A percentile compares a stretch with the other conserved stretches of the same genome.
These are phyloP conservation scores for Choreutis nemorana DNA, from an alignment of 2,888 invertebrate genomes.

Conservation along the genomic window DNA sequence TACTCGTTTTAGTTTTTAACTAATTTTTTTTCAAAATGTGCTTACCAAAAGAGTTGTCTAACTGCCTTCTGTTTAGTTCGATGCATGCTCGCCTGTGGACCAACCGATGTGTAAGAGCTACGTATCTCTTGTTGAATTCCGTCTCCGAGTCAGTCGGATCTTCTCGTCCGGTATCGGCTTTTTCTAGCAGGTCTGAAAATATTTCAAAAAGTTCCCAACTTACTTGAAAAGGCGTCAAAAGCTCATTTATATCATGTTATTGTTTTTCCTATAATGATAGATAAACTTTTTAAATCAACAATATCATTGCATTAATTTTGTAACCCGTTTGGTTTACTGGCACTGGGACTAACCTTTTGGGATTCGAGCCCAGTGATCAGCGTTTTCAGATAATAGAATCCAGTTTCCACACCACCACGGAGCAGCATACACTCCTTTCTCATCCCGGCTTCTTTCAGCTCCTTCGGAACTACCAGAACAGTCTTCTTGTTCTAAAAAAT, in stretches of 20 bases:
- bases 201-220: background rate
- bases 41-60: slow-evolving; percentile 86
- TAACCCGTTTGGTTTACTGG: too few relatives aligned
- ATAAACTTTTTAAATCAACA: background rate
- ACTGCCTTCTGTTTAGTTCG: slow-evolving; percentile 87
- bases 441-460: slow-evolving; percentile 58
- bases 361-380: slow-evolving; percentile 53
- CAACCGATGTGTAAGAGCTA: slow-evolving; percentile 87
- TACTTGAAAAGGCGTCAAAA: background rate
- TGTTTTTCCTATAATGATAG: background rate
- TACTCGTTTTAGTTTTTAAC: too few relatives aligned
- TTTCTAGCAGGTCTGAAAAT: slow-evolving; percentile 30
- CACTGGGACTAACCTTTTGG: slow-evolving; percentile 48
- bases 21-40: too few relatives aligned
- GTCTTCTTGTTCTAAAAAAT: slow-evolving; percentile 70
- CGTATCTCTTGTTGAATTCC: slow-evolving; percentile 85
- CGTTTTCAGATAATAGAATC: slow-evolving; percentile 65
- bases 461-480: slow-evolving; percentile 56
- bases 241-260: background rate
- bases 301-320: too few relatives aligned
- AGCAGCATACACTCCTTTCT: slow-evolving; percentile 79
- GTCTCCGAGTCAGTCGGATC: slow-evolving; percentile 80
- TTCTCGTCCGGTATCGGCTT: slow-evolving; percentile 29
- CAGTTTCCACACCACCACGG: slow-evolving; percentile 81
- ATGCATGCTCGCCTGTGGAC: slow-evolving; percentile 90